Evolutionary conservation across 2,797 vertebrate genomes (phyloP).

Genomic region (Darevskia nairensis): DNA sequence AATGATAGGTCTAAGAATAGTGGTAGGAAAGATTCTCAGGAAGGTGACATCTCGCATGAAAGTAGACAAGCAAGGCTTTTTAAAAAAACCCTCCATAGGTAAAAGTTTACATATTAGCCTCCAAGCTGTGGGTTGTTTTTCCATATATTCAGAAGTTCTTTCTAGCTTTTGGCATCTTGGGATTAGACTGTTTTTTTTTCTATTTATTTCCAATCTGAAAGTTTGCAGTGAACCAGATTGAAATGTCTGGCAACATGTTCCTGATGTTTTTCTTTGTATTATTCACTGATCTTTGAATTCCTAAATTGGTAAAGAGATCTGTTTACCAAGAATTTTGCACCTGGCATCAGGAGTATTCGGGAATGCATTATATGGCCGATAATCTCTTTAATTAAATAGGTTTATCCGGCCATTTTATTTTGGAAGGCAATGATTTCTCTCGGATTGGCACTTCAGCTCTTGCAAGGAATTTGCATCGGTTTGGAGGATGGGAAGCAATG

Average conservation of each 20-base stretch:
- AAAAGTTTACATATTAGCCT: background rate
- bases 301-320: background rate
- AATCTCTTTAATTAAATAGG: background rate
- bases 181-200: background rate
- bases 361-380: background rate
- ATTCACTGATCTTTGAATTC: background rate
- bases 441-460: background rate
- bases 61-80: background rate
- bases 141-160: background rate
- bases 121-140: background rate
- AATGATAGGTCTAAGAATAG: background rate
- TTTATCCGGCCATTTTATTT: background rate
- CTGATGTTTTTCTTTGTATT: background rate
- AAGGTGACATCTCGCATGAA: rapidly evolving
- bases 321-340: background rate
- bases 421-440: background rate
- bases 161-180: background rate
- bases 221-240: too few species aligned
- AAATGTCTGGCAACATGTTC: background rate
- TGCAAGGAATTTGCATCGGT: background rate
- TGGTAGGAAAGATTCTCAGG: background rate
- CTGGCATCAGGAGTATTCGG: background rate
- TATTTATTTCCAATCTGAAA: background rate
- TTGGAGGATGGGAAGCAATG: background rate
- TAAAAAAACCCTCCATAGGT: background rate